Evolutionary conservation across 2,888 invertebrate genomes (phyloP).

Genomic region (Napeogenes inachia): DNA sequence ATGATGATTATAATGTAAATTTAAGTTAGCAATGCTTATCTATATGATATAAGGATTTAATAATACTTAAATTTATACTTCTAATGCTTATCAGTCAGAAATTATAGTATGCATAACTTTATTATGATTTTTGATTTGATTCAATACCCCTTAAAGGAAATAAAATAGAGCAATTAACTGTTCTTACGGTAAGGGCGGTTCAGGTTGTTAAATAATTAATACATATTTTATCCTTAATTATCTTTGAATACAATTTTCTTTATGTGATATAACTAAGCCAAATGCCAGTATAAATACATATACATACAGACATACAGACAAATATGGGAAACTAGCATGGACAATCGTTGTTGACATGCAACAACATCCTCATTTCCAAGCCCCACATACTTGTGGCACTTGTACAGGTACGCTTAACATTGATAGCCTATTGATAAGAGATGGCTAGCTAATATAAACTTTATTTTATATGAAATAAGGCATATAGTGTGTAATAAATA

Average conservation of each 20-base stretch:
- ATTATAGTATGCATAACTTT: neutral
- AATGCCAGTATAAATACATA: neutral
- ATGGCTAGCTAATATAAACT: neutral
- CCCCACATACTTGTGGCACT: neutral
- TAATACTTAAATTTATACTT: too few species aligned
- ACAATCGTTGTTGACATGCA: neutral
- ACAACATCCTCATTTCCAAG: conserved; percentile 1
- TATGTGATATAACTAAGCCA: neutral
- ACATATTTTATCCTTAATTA: too few species aligned
- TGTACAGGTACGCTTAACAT: neutral
- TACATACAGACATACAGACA: conserved; percentile 1
- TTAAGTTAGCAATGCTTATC: too few species aligned
- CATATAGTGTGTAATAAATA: neutral
- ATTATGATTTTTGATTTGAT: too few species aligned
- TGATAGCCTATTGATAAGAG: neutral
- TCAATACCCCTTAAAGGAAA: too few species aligned
- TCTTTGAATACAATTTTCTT: too few species aligned
- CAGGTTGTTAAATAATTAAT: too few species aligned
- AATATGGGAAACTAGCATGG: neutral
- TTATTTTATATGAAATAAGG: neutral
- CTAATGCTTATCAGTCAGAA: neutral
- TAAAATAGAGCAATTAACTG: too few species aligned
- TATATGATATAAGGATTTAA: too few species aligned
- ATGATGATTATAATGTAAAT: too few species aligned
- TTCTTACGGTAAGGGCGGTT: too few species aligned